Base-by-base conservation (phyloP, 2,888 invertebrate species). In the Trichacis sp. region DNA sequence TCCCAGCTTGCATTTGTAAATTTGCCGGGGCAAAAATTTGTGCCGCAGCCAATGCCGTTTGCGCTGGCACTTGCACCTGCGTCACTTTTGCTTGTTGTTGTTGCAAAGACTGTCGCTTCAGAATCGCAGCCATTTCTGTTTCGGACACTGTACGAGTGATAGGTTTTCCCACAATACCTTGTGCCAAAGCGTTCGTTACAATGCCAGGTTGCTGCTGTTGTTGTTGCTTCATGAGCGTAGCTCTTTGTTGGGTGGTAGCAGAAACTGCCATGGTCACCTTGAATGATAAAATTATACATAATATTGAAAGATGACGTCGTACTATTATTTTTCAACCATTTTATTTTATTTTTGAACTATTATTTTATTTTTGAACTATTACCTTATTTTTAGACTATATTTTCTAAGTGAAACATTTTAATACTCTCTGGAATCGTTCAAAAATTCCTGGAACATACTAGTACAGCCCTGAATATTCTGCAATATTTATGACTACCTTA, bases 1-100 rank as follows among this genome's bases (percentile, higher is more conserved):
- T 84, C 1, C 87, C 85, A 1, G 87, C 85, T 72, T 87, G 88
- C 15, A 88, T 85, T 64, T 85, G 87, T 3, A 88, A 73, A 18
- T 85, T 87, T 45, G 85, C 86, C 49, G 89, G 89, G 0, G 91
- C 87, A 43, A 89, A 87, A 5, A 90, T 85, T 75, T 89, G 89
- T 0, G 86, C 85, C 9, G 86, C 85, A 0, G 86, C 85, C 1
- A 84, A 69, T 0, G 81, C 82, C 1, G 80, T 64, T 68, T 78
- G 83, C 1, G 73, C 74, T 6, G 79, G 77, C 9, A 83, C 81
- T 61, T 80, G 83, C 1, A 81, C 82, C 64, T 85, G 84, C 19
- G 86, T 85, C 45, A 86, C 85, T 67, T 68, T 73, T 42, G 74
- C 77, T 49, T 87, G 87, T 15, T 88, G 85, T 20, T 77, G 77